Base-by-base conservation (phyloP, 1,140 invertebrate species). In the Eubasilissa regina region DNA sequence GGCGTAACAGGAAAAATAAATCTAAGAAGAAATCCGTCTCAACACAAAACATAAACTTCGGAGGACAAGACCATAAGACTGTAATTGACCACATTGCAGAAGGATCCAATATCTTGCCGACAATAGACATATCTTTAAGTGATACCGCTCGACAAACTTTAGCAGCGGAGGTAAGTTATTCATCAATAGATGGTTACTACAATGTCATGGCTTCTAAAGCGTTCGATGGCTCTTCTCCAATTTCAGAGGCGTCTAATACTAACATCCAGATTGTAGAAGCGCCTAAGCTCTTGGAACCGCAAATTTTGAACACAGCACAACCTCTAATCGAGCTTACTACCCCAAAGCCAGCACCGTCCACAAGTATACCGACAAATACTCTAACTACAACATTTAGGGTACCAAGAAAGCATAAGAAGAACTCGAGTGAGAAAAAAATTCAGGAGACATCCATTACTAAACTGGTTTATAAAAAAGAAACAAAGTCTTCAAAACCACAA, bases 11-110 rank as follows among this genome's bases (percentile, higher is more conserved):
- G 53, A 80, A 19, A 84, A 80, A 85, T 70, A 87, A 85, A 77
- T 83, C 84, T 15, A 88, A 88, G 78, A 88, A 88, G 77, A 88
- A 88, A 79, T 87, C 87, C 0, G 81, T 89, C 72, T 89, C 88
- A 7, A 86, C 85, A 6, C 88, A 89, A 81, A 89, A 88, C 77
- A 86, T 89, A 35, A 87, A 82, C 47, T 89, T 89, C 83, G 87
- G 86, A 12, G 86, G 85, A 21, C 84, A 86, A 81, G 86, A 88
- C 19, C 86, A 87, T 73, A 81, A 86, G 72, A 86, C 86, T 15
- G 85, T 84, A 17, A 83, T 88, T 15, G 86, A 89, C 79, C 87
- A 89, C 81, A 79, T 86, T 21, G 84, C 81, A 75, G 85, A 86
- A 83, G 76, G 73, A 70, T 85, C 80, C 53, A 84, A 66, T 48